Conservation (phyloP, 2,113 vertebrate genomes). For the Tragulus kanchil region DNA sequence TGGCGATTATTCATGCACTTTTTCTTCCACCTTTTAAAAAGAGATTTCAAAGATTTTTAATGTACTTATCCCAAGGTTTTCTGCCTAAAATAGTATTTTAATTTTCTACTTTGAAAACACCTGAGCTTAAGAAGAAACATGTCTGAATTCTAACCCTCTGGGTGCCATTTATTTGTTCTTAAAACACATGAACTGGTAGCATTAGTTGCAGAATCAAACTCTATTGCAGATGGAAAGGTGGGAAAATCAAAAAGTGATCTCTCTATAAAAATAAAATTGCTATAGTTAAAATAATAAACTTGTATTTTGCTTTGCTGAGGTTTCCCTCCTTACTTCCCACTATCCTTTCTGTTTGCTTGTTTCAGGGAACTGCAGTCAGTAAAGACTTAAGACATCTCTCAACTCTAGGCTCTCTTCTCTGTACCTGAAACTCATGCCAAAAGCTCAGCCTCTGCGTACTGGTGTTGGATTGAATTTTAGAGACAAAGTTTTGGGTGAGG, state of each 20-base stretch:
- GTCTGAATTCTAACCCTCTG: neutral
- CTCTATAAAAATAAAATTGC: neutral
- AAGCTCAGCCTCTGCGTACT: neutral
- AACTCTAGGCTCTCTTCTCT: neutral
- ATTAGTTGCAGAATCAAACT: neutral
- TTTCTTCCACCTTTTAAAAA: neutral
- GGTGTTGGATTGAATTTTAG: neutral
- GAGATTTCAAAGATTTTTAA: neutral
- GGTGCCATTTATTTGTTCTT: neutral
- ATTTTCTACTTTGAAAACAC: constrained; percentile 19
- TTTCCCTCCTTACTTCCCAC: neutral
- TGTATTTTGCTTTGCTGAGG: neutral
- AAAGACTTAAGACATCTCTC: neutral
- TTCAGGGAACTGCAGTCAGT: neutral
- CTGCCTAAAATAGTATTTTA: neutral
- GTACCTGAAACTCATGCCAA: neutral
- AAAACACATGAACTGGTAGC: neutral
- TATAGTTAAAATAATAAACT: neutral
- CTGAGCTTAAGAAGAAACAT: constrained; percentile 7
- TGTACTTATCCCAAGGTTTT: neutral
- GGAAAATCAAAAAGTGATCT: neutral
- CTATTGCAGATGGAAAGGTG: neutral
- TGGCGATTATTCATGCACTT: neutral
- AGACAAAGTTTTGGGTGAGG: neutral
- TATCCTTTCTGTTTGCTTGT: neutral